Evolutionary conservation across 2,888 invertebrate species (phyloP).

Genomic region (Dicyrtomina minuta): DNA sequence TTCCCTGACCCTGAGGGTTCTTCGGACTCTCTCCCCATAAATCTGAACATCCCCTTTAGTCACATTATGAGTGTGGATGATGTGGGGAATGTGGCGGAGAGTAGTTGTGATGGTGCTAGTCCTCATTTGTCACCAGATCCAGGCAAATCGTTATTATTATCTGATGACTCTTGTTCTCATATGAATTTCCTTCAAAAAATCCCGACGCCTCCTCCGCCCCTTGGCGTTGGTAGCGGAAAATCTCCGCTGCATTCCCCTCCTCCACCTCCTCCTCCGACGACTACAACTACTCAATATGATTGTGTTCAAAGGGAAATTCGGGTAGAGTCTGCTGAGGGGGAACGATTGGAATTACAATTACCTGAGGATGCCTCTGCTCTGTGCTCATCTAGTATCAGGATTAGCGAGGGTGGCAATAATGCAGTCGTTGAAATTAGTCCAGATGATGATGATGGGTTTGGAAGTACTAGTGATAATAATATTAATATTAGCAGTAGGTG

Average conservation of each 20-base stretch:
- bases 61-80: too few relatives aligned
- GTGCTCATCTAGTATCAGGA: neutral
- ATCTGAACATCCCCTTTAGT: neutral
- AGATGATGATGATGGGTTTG: too few relatives aligned
- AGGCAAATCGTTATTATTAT: slow-evolving; percentile 13
- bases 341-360: neutral
- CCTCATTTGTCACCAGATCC: neutral
- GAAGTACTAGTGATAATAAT: too few relatives aligned
- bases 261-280: too few relatives aligned
- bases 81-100: slow-evolving; percentile 8
- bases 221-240: too few relatives aligned
- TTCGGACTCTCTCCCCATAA: slow-evolving; percentile 4
- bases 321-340: neutral
- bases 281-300: neutral
- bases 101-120: slow-evolving; percentile 10
- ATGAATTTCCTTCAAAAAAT: too few relatives aligned
- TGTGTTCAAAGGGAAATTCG: slow-evolving; percentile 1
- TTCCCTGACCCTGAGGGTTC: slow-evolving; percentile 9
- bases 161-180: slow-evolving; percentile 6
- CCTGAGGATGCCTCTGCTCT: neutral
- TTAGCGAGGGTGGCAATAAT: neutral
- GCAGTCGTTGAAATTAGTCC: too few relatives aligned
- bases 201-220: too few relatives aligned
- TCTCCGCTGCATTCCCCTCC: too few relatives aligned
- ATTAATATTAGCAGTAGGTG: too few relatives aligned